phyloP scores from a whole-genome alignment of 2,113 vertebrate species.

The Diphyllodes magnificus region DNA sequence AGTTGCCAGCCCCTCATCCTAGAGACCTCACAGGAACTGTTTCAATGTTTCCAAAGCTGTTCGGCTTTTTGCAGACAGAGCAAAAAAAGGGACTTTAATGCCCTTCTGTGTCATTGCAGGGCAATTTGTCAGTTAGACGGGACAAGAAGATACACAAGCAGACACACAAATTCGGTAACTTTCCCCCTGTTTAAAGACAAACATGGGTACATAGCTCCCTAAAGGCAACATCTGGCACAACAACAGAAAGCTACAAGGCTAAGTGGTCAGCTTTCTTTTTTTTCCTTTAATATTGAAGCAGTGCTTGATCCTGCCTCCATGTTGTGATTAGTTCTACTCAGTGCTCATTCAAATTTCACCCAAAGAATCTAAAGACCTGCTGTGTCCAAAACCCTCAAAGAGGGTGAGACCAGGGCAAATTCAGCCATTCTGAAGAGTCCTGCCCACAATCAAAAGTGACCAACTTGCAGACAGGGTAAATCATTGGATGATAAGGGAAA shows the following conservation, averaged over 20 bases:
- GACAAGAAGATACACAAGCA: neutral
- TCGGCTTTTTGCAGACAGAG: neutral
- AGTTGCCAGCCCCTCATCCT: neutral
- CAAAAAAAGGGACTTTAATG: neutral
- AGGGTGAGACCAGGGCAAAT: fast-evolving
- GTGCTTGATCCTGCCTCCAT: neutral
- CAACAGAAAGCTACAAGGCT: neutral
- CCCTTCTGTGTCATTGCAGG: neutral
- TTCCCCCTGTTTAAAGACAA: neutral
- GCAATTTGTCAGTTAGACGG: neutral
- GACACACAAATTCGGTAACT: neutral
- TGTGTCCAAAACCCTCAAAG: neutral
- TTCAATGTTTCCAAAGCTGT: neutral
- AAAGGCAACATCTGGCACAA: neutral
- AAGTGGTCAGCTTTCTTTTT: neutral
- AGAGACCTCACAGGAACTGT: fast-evolving
- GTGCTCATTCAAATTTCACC: neutral
- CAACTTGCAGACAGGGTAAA: neutral
- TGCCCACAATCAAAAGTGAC: neutral
- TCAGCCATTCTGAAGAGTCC: neutral
- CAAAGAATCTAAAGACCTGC: neutral
- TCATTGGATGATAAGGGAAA: neutral
- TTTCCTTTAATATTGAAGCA: neutral
- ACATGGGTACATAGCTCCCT: neutral
- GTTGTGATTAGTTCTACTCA: neutral